phyloP scores from a whole-genome alignment of 2,888 invertebrate genomes.

The Apamea anceps region DNA sequence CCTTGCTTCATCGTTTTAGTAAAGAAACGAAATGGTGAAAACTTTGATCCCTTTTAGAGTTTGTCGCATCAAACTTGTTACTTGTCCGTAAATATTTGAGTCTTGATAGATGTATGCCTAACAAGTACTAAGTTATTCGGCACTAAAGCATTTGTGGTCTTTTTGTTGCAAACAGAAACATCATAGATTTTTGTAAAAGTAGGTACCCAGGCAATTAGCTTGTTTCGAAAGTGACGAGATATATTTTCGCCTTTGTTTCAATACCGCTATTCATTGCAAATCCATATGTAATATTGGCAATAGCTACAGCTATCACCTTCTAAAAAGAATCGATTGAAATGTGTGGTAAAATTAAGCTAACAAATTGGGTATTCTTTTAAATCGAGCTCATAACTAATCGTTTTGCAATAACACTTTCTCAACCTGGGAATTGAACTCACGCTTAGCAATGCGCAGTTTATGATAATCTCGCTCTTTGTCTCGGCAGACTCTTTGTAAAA shows the following conservation, averaged over 20 bases:
- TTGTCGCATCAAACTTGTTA: background rate
- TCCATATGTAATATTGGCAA: background rate
- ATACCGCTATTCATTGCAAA: background rate
- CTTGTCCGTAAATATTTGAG: background rate
- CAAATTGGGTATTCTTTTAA: background rate
- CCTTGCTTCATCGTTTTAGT: background rate
- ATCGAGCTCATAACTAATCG: background rate
- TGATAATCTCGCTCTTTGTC: slow-evolving; percentile 34
- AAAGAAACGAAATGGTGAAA: background rate
- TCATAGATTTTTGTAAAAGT: background rate
- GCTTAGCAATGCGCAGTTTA: slow-evolving; percentile 7
- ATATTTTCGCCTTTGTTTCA: background rate
- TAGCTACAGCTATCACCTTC: too few relatives aligned
- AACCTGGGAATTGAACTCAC: background rate
- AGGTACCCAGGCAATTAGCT: too few relatives aligned
- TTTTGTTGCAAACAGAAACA: background rate
- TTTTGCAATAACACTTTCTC: slow-evolving; percentile 1
- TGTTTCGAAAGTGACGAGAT: background rate
- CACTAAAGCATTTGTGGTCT: background rate
- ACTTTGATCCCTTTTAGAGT: background rate
- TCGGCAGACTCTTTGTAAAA: slow-evolving; percentile 37
- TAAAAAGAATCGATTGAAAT: background rate
- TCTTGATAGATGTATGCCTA: background rate
- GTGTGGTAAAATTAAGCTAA: background rate
- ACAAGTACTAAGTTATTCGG: background rate